Evolutionary conservation across 2,113 vertebrate genomes (phyloP), one percentile per base, ranked within the genome.

Genomic region (Psammodynastes pulverulentus): DNA sequence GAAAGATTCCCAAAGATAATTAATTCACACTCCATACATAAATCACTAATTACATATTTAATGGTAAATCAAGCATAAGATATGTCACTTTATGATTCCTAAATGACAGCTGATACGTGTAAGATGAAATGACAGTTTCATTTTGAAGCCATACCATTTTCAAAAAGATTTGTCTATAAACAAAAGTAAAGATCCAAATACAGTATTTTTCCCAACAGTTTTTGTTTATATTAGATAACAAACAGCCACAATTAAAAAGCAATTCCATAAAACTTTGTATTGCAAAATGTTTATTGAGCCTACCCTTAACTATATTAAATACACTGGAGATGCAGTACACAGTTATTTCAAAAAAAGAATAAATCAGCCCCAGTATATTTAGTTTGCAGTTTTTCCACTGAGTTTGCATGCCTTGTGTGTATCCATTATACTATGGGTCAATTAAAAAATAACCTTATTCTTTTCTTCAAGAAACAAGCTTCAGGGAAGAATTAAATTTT

Each of bases 401-500:
- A 93, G 94, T 95, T 96, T 96, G 95, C 94, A 96, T 96, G 95
- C 95, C 94, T 95, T 67, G 88, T 94, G 93, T 96, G 92, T 95
- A 93, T 91, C 88, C 94, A 86, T 94, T 72, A 87, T 72, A 95
- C 89, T 52, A 95, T 93, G 94, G 92, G 91, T 95, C 94, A 97
- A 95, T 94, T 79, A 79, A 79, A 79, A 93, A 95, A 95, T 96
- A 96, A 21, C 93, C 92, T 48, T 89, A 94, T 96, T 97, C 89
- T 96, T 93, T 96, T 96, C 91, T 94, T 92, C 91, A 92, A 93
- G 19, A 91, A 90, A 95, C 96, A 96, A 97, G 24, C 21, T 34
- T 93, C 91, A 93, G 91, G n/a, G 91, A 89, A 94, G 96, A 96
- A 97, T 94, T 94, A 94, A 95, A 93, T 91, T 94, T 95, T 90